phyloP scores from a whole-genome alignment of 2,888 invertebrate genomes.

The Entomobrya proxima region DNA sequence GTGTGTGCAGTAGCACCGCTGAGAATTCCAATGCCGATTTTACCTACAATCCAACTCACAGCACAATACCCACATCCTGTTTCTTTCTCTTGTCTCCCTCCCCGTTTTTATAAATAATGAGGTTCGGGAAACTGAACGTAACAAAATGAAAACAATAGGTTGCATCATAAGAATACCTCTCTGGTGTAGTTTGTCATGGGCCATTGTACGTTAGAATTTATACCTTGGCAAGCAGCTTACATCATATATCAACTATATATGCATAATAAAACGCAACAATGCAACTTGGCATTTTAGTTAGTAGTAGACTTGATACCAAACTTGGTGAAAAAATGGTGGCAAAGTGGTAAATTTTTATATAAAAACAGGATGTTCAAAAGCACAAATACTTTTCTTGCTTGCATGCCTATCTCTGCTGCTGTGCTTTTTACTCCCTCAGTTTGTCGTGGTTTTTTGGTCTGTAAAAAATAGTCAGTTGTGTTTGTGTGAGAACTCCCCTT shows the following conservation, averaged over 20 bases:
- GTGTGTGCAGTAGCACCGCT: background rate
- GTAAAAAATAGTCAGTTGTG: slow-evolving; percentile 20
- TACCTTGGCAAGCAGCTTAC: too few relatives aligned
- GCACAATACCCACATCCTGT: slow-evolving; percentile 34
- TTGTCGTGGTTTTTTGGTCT: slow-evolving; percentile 35
- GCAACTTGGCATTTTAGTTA: background rate
- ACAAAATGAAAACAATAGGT: slow-evolving; percentile 22
- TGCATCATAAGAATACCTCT: background rate
- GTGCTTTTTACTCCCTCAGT: background rate
- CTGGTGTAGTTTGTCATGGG: background rate
- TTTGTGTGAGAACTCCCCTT: slow-evolving; percentile 55
- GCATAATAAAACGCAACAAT: too few relatives aligned
- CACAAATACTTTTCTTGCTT: slow-evolving; percentile 40
- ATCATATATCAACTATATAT: too few relatives aligned
- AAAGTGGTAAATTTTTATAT: slow-evolving; percentile 19
- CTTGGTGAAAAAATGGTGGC: slow-evolving; percentile 27
- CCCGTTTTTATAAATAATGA: slow-evolving; percentile 5
- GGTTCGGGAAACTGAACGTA: background rate
- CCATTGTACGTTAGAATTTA: too few relatives aligned
- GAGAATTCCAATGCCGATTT: background rate
- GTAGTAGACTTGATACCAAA: background rate
- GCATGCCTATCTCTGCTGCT: background rate
- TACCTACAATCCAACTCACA: background rate
- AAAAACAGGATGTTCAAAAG: slow-evolving; percentile 59
- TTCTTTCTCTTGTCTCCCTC: slow-evolving; percentile 7